Conservation (phyloP, 2,113 vertebrate genomes). For the Heterotilapia buettikoferi region DNA sequence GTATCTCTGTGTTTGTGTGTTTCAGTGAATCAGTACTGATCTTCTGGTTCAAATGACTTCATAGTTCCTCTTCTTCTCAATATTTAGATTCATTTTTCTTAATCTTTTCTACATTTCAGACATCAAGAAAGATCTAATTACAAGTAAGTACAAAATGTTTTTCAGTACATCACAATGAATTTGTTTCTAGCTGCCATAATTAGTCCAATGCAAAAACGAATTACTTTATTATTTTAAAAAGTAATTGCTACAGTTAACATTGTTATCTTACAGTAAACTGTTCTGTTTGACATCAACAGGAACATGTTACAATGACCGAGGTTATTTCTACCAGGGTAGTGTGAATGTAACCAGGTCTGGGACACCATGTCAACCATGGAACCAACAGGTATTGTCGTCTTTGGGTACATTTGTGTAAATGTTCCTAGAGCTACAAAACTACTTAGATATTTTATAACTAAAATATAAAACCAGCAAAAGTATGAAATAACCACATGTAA, state of each 20-base stretch:
- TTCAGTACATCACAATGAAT: neutral
- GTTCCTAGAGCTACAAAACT: neutral
- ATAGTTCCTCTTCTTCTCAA: neutral
- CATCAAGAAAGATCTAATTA: constrained; percentile 83
- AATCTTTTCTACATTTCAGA: constrained; percentile 69
- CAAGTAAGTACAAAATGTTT: constrained; percentile 80
- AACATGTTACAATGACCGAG: constrained; percentile 79
- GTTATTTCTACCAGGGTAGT: constrained; percentile 81
- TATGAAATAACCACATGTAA: neutral
- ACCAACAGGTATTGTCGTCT: constrained; percentile 72
- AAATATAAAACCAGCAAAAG: neutral
- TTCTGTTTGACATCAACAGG: constrained; percentile 48
- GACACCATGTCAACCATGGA: constrained; percentile 83
- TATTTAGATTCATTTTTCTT: neutral
- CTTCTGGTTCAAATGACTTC: neutral
- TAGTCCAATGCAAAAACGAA: neutral
- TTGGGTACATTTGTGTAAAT: neutral
- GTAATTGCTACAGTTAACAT: neutral
- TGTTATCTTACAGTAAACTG: neutral
- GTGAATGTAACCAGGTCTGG: constrained; percentile 76
- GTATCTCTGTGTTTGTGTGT: neutral
- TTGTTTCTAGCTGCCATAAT: neutral
- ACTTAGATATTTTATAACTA: neutral
- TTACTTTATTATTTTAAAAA: neutral
- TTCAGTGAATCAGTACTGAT: neutral